Conservation (phyloP, 1,140 invertebrate genomes). For the Limonius californicus region DNA sequence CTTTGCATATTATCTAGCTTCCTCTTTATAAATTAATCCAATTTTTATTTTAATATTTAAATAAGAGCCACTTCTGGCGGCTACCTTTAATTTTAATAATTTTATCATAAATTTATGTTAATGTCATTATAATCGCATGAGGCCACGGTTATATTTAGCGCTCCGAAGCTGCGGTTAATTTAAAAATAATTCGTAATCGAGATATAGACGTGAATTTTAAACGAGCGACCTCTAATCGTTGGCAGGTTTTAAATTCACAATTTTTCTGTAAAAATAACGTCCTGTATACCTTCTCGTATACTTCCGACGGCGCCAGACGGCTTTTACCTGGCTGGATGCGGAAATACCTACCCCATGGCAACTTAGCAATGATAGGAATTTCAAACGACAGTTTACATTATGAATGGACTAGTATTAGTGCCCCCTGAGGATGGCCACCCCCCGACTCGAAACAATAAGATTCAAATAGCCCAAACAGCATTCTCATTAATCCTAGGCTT, state of each 20-base stretch:
- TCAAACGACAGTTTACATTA: slow-evolving; percentile 26
- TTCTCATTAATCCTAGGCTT: slow-evolving; percentile 1
- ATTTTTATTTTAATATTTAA: not conserved
- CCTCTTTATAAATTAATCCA: not conserved
- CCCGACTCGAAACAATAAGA: not conserved
- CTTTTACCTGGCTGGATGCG: slow-evolving; percentile 22
- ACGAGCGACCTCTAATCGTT: too few species aligned
- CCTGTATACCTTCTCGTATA: too few species aligned
- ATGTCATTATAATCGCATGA: slow-evolving; percentile 6
- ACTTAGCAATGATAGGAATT: slow-evolving; percentile 26
- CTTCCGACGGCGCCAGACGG: slow-evolving; percentile 29
- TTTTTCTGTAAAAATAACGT: too few species aligned
- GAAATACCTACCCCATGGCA: not conserved
- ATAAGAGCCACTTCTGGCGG: not conserved
- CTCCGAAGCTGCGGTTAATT: not conserved
- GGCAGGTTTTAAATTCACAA: too few species aligned
- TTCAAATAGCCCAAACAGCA: not conserved
- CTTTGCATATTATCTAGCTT: not conserved
- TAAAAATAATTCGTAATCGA: too few species aligned
- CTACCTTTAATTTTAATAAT: slow-evolving; percentile 5
- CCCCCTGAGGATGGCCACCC: slow-evolving; percentile 3
- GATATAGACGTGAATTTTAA: too few species aligned
- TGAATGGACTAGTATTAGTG: slow-evolving; percentile 23
- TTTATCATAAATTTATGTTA: slow-evolving; percentile 11
- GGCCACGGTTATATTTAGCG: not conserved